These are phyloP conservation scores for Eudyptes chrysolophus DNA, from an alignment of 2,113 vertebrate species.

Conservation along the genomic window DNA sequence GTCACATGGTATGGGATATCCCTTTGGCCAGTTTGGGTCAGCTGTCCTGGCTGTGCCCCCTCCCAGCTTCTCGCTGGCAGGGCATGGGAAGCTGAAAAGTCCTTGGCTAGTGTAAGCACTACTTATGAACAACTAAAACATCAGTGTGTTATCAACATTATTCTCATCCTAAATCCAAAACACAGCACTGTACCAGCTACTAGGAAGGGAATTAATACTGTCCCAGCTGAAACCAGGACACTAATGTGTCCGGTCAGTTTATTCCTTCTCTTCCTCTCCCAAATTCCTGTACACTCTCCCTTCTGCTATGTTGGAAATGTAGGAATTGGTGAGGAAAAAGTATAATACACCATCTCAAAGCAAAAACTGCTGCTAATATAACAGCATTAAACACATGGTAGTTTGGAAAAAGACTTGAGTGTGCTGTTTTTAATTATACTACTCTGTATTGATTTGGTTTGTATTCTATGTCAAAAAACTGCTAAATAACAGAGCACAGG, in stretches of 20 bases:
- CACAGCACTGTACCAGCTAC: too few species aligned
- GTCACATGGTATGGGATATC: too few species aligned
- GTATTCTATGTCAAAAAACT: not conserved
- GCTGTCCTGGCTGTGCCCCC: too few species aligned
- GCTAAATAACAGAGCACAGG: not conserved
- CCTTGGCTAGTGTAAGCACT: too few species aligned
- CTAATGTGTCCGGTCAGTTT: not conserved
- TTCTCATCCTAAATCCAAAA: too few species aligned
- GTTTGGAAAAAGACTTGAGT: not conserved
- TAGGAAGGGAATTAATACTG: too few species aligned
- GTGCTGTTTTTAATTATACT: not conserved
- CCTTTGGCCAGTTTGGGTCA: too few species aligned
- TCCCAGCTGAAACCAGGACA: too few species aligned
- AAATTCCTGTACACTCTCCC: not conserved
- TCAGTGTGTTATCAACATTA: too few species aligned
- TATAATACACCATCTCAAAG: not conserved
- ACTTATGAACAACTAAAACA: too few species aligned
- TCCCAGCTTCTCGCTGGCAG: too few species aligned
- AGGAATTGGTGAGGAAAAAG: not conserved
- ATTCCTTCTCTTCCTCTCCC: not conserved
- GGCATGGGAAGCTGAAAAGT: too few species aligned
- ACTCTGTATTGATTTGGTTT: not conserved
- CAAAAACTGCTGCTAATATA: not conserved
- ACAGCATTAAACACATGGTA: not conserved
- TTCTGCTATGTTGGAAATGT: not conserved